A percentile compares a stretch with the other conserved stretches of the same genome.
phyloP scores from a whole-genome alignment of 1,140 invertebrate species.

The Tribolium madens region DNA sequence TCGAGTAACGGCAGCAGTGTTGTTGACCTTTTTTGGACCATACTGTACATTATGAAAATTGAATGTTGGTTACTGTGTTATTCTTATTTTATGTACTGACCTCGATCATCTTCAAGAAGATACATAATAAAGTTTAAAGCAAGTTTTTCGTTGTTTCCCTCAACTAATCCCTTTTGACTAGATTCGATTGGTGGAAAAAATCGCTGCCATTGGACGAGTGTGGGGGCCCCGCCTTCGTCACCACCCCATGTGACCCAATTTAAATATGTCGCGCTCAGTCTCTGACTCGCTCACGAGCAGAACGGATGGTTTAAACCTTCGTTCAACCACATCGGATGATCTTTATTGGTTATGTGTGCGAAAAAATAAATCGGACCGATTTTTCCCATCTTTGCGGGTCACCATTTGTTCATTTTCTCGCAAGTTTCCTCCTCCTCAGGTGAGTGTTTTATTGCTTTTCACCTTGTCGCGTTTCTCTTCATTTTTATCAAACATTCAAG shows the following conservation, averaged over 20 bases:
- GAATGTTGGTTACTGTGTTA: slow-evolving; percentile 37
- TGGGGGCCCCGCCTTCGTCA: neutral
- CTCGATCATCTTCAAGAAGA: slow-evolving; percentile 23
- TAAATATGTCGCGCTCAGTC: slow-evolving; percentile 48
- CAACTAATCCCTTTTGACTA: neutral
- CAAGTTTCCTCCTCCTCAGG: slow-evolving; percentile 5
- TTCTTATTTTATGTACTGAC: slow-evolving; percentile 35
- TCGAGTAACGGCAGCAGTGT: neutral
- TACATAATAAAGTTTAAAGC: slow-evolving; percentile 31
- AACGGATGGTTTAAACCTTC: neutral
- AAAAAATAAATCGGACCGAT: neutral
- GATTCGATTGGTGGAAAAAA: too few species aligned
- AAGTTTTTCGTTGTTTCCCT: slow-evolving; percentile 19
- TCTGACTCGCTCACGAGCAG: slow-evolving; percentile 20
- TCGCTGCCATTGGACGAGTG: too few species aligned
- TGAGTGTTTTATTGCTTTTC: slow-evolving; percentile 19
- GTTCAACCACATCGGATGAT: neutral
- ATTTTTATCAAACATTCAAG: neutral
- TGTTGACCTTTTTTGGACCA: slow-evolving; percentile 5
- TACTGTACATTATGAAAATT: slow-evolving; percentile 16
- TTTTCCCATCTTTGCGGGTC: neutral
- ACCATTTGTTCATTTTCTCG: neutral
- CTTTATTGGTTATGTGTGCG: neutral
- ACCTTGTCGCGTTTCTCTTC: slow-evolving; percentile 10
- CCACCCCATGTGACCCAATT: slow-evolving; percentile 38